Base-by-base conservation (phyloP, 2,113 vertebrate genomes). In the Zosterops japonicus region DNA sequence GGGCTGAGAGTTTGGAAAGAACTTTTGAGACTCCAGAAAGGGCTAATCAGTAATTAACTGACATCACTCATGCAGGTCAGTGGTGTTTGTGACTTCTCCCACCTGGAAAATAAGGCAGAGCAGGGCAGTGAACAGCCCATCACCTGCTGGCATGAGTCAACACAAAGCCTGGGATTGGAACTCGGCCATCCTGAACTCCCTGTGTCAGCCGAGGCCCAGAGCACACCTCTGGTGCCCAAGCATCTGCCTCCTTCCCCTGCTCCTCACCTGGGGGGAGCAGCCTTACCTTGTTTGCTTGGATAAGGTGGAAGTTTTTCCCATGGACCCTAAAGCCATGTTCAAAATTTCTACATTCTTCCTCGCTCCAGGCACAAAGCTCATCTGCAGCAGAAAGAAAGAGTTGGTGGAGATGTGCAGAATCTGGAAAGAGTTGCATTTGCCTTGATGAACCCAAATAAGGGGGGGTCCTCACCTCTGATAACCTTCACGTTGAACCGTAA, bases 271-370 rank as follows among this genome's bases (percentile, higher is more conserved):
- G 44, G 70, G 29, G 33, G 35, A 64, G 35, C 5, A 2, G 87
- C 70, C 97, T 97, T 92, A 99, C 99, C 99, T 99, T 99, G 97
- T 99, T 99, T 28, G 98, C 99, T 89, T 99, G 99, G 94, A 99
- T 99, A 71, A 99, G 98, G 87, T 99, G 98, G 64, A 99, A 99
- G 97, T 99, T 99, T 96, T 99, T 99, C 53, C 99, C 99, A 3
- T 99, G 98, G 93, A 99, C 99, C 16, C 99, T 98, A 97, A 99
- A 99, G 83, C 99, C 99, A 4, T 99, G 98, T 79, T 99, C 99
- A 88, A 99, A 99, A 96, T 98, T 99, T 90, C 99, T 97, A 83
- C 98, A 98, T 94, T 99, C 99, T 92, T 99, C 99, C 72, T 99
- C 98, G 0, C 98, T 99, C 99, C 99, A 99, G 59, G 98, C 98